Evolutionary conservation across 2,797 vertebrate species (phyloP), one percentile per base, ranked within the genome.

Genomic region (Adrianichthys oophorus): DNA sequence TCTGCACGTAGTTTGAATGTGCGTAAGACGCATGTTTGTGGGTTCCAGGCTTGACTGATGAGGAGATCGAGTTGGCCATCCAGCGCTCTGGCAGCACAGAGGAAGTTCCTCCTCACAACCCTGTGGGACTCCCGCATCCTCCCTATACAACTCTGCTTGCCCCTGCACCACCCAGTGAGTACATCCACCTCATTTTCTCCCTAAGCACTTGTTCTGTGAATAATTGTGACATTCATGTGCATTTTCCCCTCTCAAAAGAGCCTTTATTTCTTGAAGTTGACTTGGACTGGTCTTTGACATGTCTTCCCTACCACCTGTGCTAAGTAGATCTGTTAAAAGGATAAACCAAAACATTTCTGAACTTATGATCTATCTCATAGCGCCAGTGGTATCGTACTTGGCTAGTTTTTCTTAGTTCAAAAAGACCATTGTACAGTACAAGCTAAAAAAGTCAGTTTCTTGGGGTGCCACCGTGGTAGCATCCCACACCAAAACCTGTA

Each of bases 41-140:
- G 52, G 66, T 59, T 81, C 18, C 87, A 99, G 98, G 97, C 72
- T 91, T 99, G 90, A 98, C 94, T 0, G 95, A 98, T 79, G 94
- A 94, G 65, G 98, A 99, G 85, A 93, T 99, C n/a, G 95, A 98
- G 53, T 74, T 97, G 89, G 96, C 97, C 50, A 93, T 99, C 85
- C 95, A 96, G 89, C 95, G 94, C 76, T 95, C 96, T 0, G 96
- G 95, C 74, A 86, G 91, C 70, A 74, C 88, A 0, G 95, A 96
- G 0, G 94, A 98, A 67, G 83, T 91, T 0, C 81, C 91, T 29
- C 72, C 91, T 63, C 55, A 92, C 54, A 88, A 66, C 55, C 83
- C 92, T 56, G 70, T 87, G 15, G 51, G 90, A 0, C 87, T 89
- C 0, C 78, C 76, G 1, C 79, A 92, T 73, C 80, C 92, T 18